Evolutionary conservation across 2,797 vertebrate species (phyloP), one percentile per base, ranked within the genome.

Genomic region (Anguilla obscura): DNA sequence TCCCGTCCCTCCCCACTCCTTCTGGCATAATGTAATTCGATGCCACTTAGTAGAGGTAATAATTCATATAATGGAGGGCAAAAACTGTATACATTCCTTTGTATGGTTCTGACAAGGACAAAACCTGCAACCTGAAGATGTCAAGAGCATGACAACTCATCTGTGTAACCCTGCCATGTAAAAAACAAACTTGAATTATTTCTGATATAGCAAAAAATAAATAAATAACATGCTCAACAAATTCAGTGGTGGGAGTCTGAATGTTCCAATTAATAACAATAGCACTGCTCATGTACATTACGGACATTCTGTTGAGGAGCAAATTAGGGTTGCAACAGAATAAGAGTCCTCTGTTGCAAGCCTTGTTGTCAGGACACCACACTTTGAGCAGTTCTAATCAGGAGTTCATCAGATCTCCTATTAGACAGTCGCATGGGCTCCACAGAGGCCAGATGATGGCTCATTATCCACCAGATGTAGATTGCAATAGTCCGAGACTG

Each of bases 381-480:
- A 92, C 94, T 95, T 95, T 94, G 94, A 96, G 94, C 95, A 87
- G 89, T 92, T 92, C 93, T 96, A 97, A 98, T 98, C 97, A 97
- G 95, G 95, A 96, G 95, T 96, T 96, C 95, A 96, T 97, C 96
- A 96, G 95, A 95, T 95, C 93, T 95, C 95, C 96, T 94, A 96
- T 97, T 96, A 96, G 94, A 94, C 91, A 93, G 94, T 95, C 95
- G 92, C 90, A 90, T 56, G 21, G 90, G 88, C 91, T 93, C 91
- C 92, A 93, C 93, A 93, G 93, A 95, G 95, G 92, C 96, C 97
- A 97, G 94, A 96, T 96, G 96, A 97, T 96, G 94, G 93, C 95
- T 97, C 96, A 96, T 97, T 97, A 97, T 97, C 94, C 96, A 94
- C 92, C 91, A 93, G 94, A 92, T 93, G 93, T 94, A 97, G 97